These are phyloP conservation scores for Periplaneta americana DNA, from an alignment of 1,140 invertebrate species.

Conservation along the genomic window DNA sequence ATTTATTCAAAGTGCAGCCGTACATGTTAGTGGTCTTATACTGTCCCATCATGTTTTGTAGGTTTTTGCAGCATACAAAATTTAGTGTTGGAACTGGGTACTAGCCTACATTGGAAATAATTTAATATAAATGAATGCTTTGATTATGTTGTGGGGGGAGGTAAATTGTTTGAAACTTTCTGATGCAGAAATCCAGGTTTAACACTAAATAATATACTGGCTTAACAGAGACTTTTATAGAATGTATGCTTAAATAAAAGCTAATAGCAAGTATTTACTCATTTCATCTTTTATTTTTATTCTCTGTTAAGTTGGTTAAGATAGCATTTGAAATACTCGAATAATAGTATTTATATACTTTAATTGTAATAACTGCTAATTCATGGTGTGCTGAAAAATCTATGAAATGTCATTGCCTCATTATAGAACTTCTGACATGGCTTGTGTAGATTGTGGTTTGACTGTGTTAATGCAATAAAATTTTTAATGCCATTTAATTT, in stretches of 20 bases:
- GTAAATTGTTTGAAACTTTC: background rate
- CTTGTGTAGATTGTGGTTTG: background rate
- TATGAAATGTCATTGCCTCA: background rate
- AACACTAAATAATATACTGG: background rate
- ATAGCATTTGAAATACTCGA: background rate
- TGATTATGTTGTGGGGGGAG: background rate
- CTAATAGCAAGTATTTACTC: background rate
- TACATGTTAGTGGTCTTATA: background rate
- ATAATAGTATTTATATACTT: background rate
- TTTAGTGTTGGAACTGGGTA: background rate
- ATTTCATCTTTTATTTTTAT: background rate
- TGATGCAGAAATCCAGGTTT: background rate
- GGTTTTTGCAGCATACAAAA: background rate
- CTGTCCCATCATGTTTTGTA: background rate
- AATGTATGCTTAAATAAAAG: background rate
- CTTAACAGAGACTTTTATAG: background rate
- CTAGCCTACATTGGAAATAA: background rate
- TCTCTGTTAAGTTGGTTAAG: background rate
- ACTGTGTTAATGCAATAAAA: background rate
- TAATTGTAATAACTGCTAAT: background rate
- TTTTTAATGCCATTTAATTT: background rate
- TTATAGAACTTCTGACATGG: background rate
- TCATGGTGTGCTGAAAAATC: background rate
- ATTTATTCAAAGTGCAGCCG: background rate
- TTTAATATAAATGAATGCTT: background rate